Evolutionary conservation across 2,888 invertebrate genomes (phyloP).

Genomic region (Arge pagana): DNA sequence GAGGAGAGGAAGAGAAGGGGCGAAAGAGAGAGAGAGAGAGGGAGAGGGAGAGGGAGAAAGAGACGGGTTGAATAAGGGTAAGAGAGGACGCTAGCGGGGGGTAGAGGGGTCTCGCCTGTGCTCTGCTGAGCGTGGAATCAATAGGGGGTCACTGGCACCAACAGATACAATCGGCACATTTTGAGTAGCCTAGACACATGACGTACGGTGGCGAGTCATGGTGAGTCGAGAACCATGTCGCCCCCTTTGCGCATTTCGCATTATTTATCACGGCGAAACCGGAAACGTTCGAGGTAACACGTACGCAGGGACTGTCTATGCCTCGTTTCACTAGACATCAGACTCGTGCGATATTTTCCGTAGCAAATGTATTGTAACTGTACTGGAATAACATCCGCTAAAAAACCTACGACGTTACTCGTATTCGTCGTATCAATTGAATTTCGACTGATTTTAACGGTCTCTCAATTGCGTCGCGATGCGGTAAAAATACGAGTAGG

Average conservation of each 20-base stretch:
- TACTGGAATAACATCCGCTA: too few relatives aligned
- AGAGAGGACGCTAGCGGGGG: conserved; percentile 19
- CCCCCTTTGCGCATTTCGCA: conserved; percentile 3
- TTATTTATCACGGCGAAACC: neutral
- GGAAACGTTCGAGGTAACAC: too few relatives aligned
- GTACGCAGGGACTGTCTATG: too few relatives aligned
- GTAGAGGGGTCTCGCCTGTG: conserved; percentile 45
- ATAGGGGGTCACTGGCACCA: conserved; percentile 57
- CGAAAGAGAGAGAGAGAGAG: neutral
- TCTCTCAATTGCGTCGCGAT: too few relatives aligned
- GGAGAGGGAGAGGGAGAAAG: conserved; percentile 26
- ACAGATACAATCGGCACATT: conserved; percentile 56
- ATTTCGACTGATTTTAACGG: too few relatives aligned
- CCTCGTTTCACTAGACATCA: too few relatives aligned
- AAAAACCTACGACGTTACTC: too few relatives aligned
- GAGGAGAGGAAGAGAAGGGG: neutral
- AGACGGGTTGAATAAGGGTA: conserved; percentile 17
- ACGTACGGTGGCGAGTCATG: conserved; percentile 17
- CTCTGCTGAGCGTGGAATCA: conserved; percentile 53
- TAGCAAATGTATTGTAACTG: too few relatives aligned
- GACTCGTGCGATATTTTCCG: too few relatives aligned
- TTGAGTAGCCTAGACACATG: conserved; percentile 36
- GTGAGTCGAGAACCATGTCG: conserved; percentile 15
- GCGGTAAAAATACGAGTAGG: too few relatives aligned
- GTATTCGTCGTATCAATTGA: too few relatives aligned